Conservation (phyloP, 2,888 invertebrate species). For the Andrena fulva region DNA sequence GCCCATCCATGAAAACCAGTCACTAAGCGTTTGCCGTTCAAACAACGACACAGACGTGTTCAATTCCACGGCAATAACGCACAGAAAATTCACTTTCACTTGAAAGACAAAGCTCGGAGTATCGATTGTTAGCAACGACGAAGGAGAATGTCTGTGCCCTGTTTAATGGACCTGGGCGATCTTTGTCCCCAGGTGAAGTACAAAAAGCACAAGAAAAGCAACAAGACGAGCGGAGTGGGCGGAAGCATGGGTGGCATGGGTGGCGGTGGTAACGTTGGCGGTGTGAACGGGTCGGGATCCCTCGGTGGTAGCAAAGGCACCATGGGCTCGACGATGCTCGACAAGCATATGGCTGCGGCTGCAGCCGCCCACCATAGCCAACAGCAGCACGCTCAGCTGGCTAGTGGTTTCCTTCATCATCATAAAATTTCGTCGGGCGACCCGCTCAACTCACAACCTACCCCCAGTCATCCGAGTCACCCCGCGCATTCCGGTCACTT, state of each 20-base stretch:
- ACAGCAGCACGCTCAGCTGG: slow-evolving; percentile 84
- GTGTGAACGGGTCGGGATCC: slow-evolving; percentile 82
- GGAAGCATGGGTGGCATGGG: slow-evolving; percentile 85
- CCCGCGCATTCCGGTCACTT: slow-evolving; percentile 89
- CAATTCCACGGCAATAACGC: too few relatives aligned
- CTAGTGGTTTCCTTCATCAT: slow-evolving; percentile 83
- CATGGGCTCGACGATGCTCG: slow-evolving; percentile 81
- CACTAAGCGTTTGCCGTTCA: too few relatives aligned
- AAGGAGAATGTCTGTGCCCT: background rate
- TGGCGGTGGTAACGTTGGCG: slow-evolving; percentile 82
- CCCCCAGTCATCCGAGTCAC: slow-evolving; percentile 82
- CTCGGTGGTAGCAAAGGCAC: slow-evolving; percentile 77
- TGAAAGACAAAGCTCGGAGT: too few relatives aligned
- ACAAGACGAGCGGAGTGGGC: slow-evolving; percentile 85
- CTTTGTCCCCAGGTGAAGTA: slow-evolving; percentile 91
- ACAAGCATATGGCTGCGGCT: slow-evolving; percentile 84
- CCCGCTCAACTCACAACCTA: slow-evolving; percentile 80
- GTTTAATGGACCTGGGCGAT: slow-evolving; percentile 3
- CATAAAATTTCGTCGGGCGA: slow-evolving; percentile 83
- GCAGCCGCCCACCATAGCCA: slow-evolving; percentile 84
- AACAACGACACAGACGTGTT: too few relatives aligned
- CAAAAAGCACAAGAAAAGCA: slow-evolving; percentile 97
- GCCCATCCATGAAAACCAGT: too few relatives aligned
- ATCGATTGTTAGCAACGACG: background rate
- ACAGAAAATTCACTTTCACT: too few relatives aligned